Evolutionary conservation across 2,113 vertebrate species (phyloP).

Genomic region (Chionis minor): DNA sequence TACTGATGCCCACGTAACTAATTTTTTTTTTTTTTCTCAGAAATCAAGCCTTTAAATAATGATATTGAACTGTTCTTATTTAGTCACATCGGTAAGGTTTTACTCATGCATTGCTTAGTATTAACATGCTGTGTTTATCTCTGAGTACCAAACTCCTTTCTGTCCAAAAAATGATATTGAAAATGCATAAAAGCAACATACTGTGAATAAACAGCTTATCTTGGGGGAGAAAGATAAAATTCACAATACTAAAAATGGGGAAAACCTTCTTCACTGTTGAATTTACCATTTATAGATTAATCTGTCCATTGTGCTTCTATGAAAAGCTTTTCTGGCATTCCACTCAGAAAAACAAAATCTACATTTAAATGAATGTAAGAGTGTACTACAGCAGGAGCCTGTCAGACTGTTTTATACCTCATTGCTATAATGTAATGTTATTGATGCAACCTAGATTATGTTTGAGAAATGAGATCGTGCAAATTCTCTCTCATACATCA

Average conservation of each 20-base stretch:
- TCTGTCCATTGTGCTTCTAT: constrained; percentile 69
- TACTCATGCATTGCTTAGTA: constrained; percentile 30
- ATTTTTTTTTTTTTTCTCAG: background rate
- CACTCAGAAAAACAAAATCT: constrained; percentile 72
- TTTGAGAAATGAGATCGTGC: constrained; percentile 51
- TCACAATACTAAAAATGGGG: constrained; percentile 62
- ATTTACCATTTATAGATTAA: constrained; percentile 74
- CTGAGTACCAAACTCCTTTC: constrained; percentile 56
- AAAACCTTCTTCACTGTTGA: constrained; percentile 62
- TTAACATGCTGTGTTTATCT: constrained; percentile 64
- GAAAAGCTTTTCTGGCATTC: constrained; percentile 72
- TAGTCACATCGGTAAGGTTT: constrained; percentile 36
- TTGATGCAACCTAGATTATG: constrained; percentile 68
- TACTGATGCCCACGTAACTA: background rate
- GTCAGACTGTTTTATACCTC: constrained; percentile 61
- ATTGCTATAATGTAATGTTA: constrained; percentile 66
- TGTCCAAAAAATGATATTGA: constrained; percentile 48
- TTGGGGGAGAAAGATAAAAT: constrained; percentile 69
- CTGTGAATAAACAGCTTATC: constrained; percentile 75
- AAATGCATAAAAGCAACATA: constrained; percentile 71
- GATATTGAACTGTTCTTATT: background rate
- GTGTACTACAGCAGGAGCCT: constrained; percentile 65
- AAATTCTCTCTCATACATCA: constrained; percentile 56
- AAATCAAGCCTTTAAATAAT: background rate
- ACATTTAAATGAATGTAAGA: constrained; percentile 74